phyloP scores from a whole-genome alignment of 2,888 invertebrate species.

The Protonemura montana region DNA sequence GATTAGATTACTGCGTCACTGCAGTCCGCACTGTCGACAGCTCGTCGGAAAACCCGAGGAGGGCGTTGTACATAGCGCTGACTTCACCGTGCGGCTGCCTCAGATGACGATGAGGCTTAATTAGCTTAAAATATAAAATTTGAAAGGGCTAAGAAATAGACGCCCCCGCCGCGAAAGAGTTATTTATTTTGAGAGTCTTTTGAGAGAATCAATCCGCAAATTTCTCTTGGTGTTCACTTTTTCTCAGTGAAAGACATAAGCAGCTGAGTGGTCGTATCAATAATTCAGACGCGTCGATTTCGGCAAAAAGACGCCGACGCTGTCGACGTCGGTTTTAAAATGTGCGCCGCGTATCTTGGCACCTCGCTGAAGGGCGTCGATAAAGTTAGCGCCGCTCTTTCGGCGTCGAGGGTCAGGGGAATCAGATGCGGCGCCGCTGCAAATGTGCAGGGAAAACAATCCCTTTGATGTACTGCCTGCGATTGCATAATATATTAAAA shows the following conservation, averaged over 20 bases:
- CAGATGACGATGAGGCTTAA: not conserved
- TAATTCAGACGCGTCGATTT: conserved; percentile 22
- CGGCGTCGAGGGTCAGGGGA: conserved; percentile 14
- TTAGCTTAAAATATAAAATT: not conserved
- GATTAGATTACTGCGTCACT: conserved; percentile 53
- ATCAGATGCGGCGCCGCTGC: not conserved
- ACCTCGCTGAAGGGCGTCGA: conserved; percentile 14
- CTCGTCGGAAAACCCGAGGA: not conserved
- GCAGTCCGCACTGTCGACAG: not conserved
- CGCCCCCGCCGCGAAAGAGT: not conserved
- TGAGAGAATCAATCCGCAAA: not conserved
- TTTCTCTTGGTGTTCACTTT: not conserved
- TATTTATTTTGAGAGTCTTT: not conserved
- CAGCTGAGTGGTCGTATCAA: conserved; percentile 26
- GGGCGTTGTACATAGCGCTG: not conserved
- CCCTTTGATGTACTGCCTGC: conserved; percentile 20
- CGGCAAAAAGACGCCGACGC: not conserved
- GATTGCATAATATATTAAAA: conserved; percentile 26
- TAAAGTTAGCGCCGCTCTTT: not conserved
- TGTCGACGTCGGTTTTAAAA: conserved; percentile 4
- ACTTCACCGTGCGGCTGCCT: not conserved
- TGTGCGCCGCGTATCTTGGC: conserved; percentile 28
- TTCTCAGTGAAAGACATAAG: not conserved
- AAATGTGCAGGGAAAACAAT: not conserved
- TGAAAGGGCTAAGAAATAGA: not conserved